A percentile compares a stretch with the other conserved stretches of the same genome.
These are phyloP conservation scores for Ceratosolen solmsi DNA, from an alignment of 1,140 invertebrate species.

Conservation along the genomic window DNA sequence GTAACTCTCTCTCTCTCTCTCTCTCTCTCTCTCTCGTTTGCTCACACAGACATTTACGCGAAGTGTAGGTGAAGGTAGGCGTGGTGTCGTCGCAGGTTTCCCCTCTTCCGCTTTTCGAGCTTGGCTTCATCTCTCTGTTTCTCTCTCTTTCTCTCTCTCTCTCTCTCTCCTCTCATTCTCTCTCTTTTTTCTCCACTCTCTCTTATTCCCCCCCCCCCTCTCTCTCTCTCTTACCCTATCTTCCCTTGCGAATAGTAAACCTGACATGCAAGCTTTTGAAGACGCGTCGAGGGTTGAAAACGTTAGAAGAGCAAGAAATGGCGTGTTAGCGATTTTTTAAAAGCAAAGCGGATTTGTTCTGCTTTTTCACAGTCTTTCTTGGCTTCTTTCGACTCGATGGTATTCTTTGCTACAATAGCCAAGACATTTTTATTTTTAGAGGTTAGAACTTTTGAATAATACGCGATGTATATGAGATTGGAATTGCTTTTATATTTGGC, in stretches of 20 bases:
- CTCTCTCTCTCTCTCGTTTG: constrained; percentile 21
- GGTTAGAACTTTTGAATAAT: no score
- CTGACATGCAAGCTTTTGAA: neutral
- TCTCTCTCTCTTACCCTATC: neutral
- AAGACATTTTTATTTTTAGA: no score
- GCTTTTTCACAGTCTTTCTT: neutral
- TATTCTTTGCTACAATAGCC: no score
- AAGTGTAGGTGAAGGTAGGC: no score
- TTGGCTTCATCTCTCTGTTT: no score
- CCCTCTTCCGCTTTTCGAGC: no score
- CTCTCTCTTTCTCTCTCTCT: neutral
- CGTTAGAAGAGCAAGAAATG: constrained; percentile 24
- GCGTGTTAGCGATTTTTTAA: constrained; percentile 45
- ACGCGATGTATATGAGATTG: no score
- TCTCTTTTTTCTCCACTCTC: no score
- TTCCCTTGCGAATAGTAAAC: neutral
- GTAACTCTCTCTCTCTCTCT: constrained; percentile 45
- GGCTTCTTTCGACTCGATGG: neutral
- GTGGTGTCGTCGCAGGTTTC: no score
- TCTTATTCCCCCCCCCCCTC: neutral
- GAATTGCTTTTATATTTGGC: neutral
- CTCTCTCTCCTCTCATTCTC: neutral
- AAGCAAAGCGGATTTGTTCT: constrained; percentile 17
- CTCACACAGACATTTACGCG: no score
- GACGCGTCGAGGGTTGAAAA: neutral